Conservation (phyloP, 2,888 invertebrate genomes). For the Lacanobia oleracea region DNA sequence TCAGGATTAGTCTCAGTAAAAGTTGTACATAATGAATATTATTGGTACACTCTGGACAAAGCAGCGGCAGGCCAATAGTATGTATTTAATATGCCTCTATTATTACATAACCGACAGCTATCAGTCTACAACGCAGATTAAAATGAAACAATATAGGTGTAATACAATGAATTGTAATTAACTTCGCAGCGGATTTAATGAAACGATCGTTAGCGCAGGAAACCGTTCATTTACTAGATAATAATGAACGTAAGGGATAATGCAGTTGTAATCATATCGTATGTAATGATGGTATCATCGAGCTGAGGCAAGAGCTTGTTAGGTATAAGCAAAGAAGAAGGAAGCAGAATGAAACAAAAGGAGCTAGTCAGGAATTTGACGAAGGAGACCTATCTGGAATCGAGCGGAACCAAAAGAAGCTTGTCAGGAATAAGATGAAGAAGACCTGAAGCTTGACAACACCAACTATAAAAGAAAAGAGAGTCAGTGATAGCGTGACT, state of each 20-base stretch:
- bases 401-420: no score
- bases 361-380: no score
- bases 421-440: no score
- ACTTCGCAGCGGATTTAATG: conserved; percentile 38
- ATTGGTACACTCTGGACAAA: no score
- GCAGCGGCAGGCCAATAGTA: background rate
- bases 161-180: conserved; percentile 30
- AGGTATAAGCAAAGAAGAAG: background rate
- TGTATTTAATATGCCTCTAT: background rate
- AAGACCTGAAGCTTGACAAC: no score
- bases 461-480: no score
- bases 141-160: conserved; percentile 30
- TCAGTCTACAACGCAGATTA: conserved; percentile 19
- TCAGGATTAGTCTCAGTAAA: no score
- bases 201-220: conserved; percentile 45
- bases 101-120: background rate
- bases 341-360: no score
- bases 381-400: no score
- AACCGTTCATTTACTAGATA: conserved; percentile 41
- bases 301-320: background rate
- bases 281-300: background rate
- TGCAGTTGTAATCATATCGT: conserved; percentile 23
- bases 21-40: no score
- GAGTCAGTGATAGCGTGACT: no score
- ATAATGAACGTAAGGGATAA: conserved; percentile 19